These are phyloP conservation scores for Lordiphosa stackelbergi DNA, from an alignment of 1,140 invertebrate species.

Conservation along the genomic window DNA sequence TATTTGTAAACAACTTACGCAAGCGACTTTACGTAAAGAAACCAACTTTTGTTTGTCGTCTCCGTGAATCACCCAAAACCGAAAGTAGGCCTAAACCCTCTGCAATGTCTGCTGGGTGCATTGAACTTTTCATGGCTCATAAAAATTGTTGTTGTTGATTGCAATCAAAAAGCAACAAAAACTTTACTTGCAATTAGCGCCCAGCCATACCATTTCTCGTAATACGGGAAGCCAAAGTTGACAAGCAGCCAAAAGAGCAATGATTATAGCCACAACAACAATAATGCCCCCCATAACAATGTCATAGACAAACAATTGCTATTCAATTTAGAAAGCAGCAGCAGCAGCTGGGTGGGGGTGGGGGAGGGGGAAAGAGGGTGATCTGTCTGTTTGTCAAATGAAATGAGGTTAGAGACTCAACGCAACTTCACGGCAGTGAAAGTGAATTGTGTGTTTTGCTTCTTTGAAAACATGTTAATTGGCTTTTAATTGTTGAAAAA, in stretches of 20 bases:
- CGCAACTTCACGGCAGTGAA: conserved; percentile 6
- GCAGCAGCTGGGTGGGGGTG: too few species aligned
- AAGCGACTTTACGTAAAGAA: conserved; percentile 65
- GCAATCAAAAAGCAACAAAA: not conserved
- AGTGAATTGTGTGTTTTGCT: conserved; percentile 42
- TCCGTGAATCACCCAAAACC: conserved; percentile 50
- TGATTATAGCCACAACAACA: conserved; percentile 6
- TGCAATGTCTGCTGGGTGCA: conserved; percentile 3
- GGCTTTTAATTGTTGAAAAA: conserved; percentile 60
- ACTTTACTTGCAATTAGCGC: conserved; percentile 7
- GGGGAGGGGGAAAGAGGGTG: too few species aligned
- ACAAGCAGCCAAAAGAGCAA: conserved; percentile 5
- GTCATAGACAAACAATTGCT: conserved; percentile 13
- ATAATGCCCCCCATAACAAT: conserved; percentile 12
- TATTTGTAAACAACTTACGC: conserved; percentile 71
- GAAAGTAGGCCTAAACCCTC: conserved; percentile 53
- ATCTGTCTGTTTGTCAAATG: not conserved
- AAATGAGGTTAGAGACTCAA: conserved; percentile 13
- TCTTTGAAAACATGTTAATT: conserved; percentile 58
- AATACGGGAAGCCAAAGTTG: conserved; percentile 16
- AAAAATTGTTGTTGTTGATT: too few species aligned
- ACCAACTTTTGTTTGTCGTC: conserved; percentile 10
- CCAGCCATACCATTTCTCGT: conserved; percentile 3
- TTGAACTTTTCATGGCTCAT: conserved; percentile 4
- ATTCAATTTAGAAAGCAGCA: conserved; percentile 9